phyloP scores from a whole-genome alignment of 2,888 invertebrate genomes.

The Muschampia plurimacula region DNA sequence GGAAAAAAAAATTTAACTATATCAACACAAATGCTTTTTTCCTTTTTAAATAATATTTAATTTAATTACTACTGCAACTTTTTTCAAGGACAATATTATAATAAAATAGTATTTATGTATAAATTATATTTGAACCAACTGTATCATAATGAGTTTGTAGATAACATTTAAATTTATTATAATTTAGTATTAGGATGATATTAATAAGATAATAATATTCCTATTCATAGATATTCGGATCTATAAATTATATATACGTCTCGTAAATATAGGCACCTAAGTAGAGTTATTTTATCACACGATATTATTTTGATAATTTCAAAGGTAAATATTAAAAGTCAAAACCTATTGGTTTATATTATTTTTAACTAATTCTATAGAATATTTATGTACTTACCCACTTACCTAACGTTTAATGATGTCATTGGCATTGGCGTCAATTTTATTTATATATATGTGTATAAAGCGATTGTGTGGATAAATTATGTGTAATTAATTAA shows the following conservation, averaged over 20 bases:
- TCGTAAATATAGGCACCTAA: no score
- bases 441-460: background rate
- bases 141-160: constrained; percentile 18
- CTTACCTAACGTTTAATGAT: constrained; percentile 35
- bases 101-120: background rate
- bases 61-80: constrained; percentile 50
- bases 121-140: constrained; percentile 4
- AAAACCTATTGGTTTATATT: no score
- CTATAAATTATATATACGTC: no score
- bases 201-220: background rate
- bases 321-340: no score
- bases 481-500: constrained; percentile 17
- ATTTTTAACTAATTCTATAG: background rate
- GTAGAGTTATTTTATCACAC: no score
- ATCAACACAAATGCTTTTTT: background rate
- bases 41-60: background rate
- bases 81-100: constrained; percentile 74
- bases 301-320: no score
- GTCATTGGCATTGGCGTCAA: constrained; percentile 66
- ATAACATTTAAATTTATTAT: constrained; percentile 10
- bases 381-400: background rate
- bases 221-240: no score
- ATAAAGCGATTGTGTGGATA: constrained; percentile 39
- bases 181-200: background rate
- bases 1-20: background rate